Conservation (phyloP, 2,113 vertebrate genomes). For the Antigone vipio region DNA sequence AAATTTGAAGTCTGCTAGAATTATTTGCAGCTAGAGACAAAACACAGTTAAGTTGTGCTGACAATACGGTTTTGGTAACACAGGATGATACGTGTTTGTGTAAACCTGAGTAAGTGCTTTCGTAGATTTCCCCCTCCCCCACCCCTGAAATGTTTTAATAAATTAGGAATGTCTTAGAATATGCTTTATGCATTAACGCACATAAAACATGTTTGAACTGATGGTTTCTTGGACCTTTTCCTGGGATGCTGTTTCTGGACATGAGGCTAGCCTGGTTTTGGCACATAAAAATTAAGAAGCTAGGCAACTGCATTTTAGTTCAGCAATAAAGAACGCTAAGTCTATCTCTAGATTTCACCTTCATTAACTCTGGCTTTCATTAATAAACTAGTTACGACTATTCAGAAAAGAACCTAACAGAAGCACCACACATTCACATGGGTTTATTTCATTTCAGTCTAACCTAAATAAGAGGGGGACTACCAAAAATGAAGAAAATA, state of each 20-base stretch:
- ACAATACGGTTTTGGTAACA: not conserved
- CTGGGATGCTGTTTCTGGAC: not conserved
- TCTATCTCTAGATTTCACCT: not conserved
- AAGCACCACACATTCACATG: not conserved
- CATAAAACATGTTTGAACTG: not conserved
- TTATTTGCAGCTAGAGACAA: not conserved
- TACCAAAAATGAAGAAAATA: not conserved
- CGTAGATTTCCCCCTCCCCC: not conserved
- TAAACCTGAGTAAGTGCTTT: not conserved
- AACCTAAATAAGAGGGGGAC: not conserved
- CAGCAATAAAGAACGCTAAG: not conserved
- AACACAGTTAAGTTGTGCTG: not conserved
- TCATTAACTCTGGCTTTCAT: not conserved
- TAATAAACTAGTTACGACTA: not conserved
- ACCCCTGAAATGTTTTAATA: not conserved
- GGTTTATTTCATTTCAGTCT: not conserved
- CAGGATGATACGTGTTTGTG: not conserved
- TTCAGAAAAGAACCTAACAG: not conserved
- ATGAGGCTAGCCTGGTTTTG: not conserved
- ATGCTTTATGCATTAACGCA: not conserved
- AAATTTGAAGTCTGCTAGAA: not conserved
- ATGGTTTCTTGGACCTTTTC: not conserved
- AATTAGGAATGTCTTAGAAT: not conserved
- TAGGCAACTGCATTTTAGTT: not conserved
- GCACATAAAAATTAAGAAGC: not conserved